Evolutionary conservation across 2,888 invertebrate species (phyloP).

Genomic region (Steromphala cineraria): DNA sequence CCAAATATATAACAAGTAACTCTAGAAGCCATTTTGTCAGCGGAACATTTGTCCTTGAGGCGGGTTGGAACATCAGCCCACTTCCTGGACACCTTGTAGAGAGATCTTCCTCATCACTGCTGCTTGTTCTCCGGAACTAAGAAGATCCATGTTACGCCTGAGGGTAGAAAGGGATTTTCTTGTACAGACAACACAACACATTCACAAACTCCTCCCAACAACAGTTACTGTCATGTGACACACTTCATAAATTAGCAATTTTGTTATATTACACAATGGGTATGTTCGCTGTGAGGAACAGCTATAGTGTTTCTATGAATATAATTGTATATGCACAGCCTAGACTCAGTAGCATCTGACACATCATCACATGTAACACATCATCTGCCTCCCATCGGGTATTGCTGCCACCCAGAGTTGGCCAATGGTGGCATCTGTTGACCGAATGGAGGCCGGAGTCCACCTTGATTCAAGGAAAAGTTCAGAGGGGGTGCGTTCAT

Average conservation of each 20-base stretch:
- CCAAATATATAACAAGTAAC: too few species aligned
- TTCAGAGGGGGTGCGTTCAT: conserved; percentile 1
- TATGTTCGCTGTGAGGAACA: not conserved
- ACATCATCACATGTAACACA: not conserved
- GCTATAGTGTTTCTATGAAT: not conserved
- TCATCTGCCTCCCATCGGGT: conserved; percentile 6
- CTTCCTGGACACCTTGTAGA: not conserved
- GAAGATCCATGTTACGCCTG: conserved; percentile 21
- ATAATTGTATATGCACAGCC: not conserved
- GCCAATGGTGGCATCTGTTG: conserved; percentile 5
- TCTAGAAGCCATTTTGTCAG: too few species aligned
- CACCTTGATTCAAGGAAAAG: conserved; percentile 8
- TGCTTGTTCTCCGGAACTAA: conserved; percentile 16
- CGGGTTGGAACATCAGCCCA: not conserved
- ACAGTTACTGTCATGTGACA: not conserved
- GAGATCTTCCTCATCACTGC: not conserved
- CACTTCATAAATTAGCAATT: conserved; percentile 6
- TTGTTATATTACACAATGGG: not conserved
- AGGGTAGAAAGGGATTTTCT: conserved; percentile 3
- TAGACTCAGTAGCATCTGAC: not conserved
- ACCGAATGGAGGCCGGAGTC: not conserved
- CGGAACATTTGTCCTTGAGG: too few species aligned
- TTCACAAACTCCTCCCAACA: conserved; percentile 13
- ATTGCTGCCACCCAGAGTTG: not conserved
- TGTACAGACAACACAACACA: not conserved